Conservation (phyloP, 2,113 vertebrate species). For the Ptilorrhoa leucosticta region DNA sequence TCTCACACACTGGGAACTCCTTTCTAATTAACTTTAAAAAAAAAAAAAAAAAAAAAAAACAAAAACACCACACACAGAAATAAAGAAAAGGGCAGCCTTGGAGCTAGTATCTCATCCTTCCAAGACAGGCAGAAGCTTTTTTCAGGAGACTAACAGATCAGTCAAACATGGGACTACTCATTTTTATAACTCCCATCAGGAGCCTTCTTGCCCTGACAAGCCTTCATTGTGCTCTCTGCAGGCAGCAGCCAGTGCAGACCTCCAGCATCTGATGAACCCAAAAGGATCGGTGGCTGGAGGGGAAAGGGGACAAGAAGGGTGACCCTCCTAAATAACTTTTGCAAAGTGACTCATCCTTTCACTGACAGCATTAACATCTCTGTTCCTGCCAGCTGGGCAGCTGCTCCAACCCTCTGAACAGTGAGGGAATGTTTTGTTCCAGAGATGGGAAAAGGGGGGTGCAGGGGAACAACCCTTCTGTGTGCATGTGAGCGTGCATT, state of each 20-base stretch:
- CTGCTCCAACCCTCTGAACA: conserved; percentile 59
- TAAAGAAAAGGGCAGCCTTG: neutral
- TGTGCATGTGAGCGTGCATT: conserved; percentile 16
- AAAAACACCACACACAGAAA: neutral
- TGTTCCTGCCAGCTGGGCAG: conserved; percentile 71
- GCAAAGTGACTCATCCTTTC: conserved; percentile 66
- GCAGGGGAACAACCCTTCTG: neutral
- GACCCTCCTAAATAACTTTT: conserved; percentile 47
- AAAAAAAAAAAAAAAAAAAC: too few relatives aligned
- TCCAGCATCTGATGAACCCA: conserved; percentile 1
- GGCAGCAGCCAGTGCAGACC: neutral
- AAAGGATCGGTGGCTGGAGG: neutral
- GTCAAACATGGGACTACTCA: neutral
- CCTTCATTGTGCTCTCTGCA: neutral
- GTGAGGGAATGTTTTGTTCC: conserved; percentile 75
- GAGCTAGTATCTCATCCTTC: neutral
- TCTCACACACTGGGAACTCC: neutral
- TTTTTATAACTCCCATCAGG: neutral
- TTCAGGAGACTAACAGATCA: neutral
- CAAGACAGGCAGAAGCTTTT: neutral
- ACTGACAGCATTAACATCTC: conserved; percentile 60
- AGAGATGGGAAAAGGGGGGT: neutral
- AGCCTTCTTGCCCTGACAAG: conserved; percentile 20
- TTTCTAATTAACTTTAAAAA: neutral
- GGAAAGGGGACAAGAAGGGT: neutral